Evolutionary conservation across 1,140 invertebrate species (phyloP).

Genomic region (Mercenaria mercenaria): DNA sequence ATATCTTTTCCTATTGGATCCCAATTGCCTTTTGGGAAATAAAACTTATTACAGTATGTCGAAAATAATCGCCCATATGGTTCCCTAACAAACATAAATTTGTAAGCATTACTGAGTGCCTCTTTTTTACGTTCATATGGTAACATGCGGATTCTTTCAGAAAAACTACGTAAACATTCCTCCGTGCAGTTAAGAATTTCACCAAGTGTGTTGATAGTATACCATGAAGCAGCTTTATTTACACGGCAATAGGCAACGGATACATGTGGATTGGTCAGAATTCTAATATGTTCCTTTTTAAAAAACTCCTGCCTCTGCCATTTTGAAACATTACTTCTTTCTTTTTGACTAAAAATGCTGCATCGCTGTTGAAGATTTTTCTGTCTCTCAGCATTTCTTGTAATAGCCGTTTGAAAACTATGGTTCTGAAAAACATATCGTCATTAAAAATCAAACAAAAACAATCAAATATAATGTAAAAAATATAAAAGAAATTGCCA

Average conservation of each 20-base stretch:
- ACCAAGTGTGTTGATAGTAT: not conserved
- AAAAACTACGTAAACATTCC: not conserved
- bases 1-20: not conserved
- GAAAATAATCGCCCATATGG: constrained; percentile 21
- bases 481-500: no score
- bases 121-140: not conserved
- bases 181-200: not conserved
- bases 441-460: no score
- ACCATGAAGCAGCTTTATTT: not conserved
- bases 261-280: not conserved
- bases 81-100: constrained; percentile 14
- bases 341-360: no score
- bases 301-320: not conserved
- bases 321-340: no score
- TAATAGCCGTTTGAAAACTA: no score
- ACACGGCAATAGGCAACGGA: not conserved
- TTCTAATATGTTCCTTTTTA: not conserved
- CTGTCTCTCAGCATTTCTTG: no score
- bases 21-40: constrained; percentile 10
- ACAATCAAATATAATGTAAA: no score
- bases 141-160: not conserved
- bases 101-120: not conserved
- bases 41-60: not conserved
- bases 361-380: no score
- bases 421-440: no score